Percentiles rank a stretch among this genome's conserved stretches.
Evolutionary conservation across 1,140 invertebrate genomes (phyloP).

Genomic region (Rhizoglyphus robini): DNA sequence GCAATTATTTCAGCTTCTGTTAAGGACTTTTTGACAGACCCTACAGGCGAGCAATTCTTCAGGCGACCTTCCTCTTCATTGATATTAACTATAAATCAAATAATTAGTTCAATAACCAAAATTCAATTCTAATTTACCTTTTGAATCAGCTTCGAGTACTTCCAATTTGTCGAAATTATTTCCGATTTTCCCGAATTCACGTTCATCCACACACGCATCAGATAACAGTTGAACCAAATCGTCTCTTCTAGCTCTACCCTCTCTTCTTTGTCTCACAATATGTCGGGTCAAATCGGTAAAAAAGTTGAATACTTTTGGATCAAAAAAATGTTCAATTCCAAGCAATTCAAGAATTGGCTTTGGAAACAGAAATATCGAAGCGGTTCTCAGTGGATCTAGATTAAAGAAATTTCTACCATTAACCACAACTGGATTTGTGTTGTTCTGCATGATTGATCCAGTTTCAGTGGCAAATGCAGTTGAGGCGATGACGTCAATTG

Average conservation of each 20-base stretch:
- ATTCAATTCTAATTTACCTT: background rate
- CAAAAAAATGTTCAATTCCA: background rate
- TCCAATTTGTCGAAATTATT: background rate
- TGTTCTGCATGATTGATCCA: background rate
- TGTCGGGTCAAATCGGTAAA: background rate
- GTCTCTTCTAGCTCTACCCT: background rate
- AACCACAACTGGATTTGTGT: background rate
- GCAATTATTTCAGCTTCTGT: background rate
- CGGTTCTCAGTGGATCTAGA: background rate
- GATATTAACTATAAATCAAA: background rate
- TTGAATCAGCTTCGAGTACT: background rate
- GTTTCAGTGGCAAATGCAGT: constrained; percentile 7
- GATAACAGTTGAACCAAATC: background rate
- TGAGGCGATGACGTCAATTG: constrained; percentile 15
- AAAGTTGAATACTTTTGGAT: background rate
- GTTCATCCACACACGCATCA: background rate
- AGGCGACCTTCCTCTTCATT: background rate
- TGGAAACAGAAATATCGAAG: background rate
- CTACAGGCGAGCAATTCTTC: background rate
- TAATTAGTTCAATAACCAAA: background rate
- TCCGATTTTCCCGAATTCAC: background rate
- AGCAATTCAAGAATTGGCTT: background rate
- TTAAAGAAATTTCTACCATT: background rate
- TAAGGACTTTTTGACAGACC: background rate
- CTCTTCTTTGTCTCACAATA: background rate